These are phyloP conservation scores for Acanthopagrus latus DNA, from an alignment of 2,797 vertebrate genomes.

Conservation along the genomic window DNA sequence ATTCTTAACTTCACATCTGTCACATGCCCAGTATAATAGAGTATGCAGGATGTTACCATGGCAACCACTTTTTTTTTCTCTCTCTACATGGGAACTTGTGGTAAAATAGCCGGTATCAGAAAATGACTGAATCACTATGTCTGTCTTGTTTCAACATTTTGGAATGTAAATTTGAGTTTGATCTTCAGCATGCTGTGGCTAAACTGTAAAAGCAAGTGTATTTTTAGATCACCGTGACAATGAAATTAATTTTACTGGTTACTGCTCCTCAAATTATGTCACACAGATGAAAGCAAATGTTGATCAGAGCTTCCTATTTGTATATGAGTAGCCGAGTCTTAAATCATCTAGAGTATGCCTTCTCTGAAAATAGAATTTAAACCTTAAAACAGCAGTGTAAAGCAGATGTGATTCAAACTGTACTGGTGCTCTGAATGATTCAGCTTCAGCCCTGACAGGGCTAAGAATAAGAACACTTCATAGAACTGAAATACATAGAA, in stretches of 20 bases:
- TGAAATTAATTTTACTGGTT: neutral
- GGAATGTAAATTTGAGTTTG: neutral
- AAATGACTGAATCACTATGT: neutral
- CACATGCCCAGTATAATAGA: neutral
- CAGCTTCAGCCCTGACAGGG: conserved; percentile 10
- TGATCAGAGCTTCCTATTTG: neutral
- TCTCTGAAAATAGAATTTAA: too few species aligned
- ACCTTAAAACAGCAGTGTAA: neutral
- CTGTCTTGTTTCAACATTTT: too few species aligned
- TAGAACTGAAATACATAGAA: conserved; percentile 92
- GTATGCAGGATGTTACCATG: neutral
- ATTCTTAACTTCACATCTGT: conserved; percentile 11
- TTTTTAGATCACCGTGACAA: neutral
- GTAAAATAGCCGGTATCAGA: neutral
- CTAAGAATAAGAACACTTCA: conserved; percentile 38
- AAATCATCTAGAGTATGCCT: neutral
- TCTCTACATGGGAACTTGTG: too few species aligned
- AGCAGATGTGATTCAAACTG: neutral
- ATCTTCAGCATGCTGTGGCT: neutral
- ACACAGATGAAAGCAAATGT: too few species aligned
- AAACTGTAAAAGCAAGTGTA: neutral
- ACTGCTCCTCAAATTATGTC: too few species aligned
- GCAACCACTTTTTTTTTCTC: neutral
- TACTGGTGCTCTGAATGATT: conserved; percentile 12
- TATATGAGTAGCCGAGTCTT: neutral